Percentiles rank a stretch among this genome's conserved stretches.
Evolutionary conservation across 2,113 vertebrate genomes (phyloP).

Genomic region (Embiotoca jacksoni): DNA sequence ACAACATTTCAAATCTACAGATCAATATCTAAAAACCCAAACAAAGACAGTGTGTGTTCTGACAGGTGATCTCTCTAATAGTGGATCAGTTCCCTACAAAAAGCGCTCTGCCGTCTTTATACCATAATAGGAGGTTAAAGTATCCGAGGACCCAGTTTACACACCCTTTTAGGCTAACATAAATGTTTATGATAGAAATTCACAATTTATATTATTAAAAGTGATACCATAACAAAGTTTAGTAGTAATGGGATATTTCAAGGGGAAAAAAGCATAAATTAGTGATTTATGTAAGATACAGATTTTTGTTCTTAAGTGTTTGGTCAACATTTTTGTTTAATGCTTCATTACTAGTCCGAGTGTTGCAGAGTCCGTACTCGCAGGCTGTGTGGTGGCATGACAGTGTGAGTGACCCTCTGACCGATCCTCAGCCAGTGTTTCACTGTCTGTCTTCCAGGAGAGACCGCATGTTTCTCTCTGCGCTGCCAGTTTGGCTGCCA

Average conservation of each 20-base stretch:
- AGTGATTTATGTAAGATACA: background rate
- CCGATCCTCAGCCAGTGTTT: slow-evolving; percentile 56
- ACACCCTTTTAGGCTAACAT: slow-evolving; percentile 39
- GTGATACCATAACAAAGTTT: slow-evolving; percentile 41
- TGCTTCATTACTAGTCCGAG: background rate
- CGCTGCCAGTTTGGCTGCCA: slow-evolving; percentile 81
- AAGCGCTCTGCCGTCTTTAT: slow-evolving; percentile 41
- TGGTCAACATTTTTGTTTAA: slow-evolving; percentile 4
- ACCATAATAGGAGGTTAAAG: slow-evolving; percentile 47
- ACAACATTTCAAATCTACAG: slow-evolving; percentile 15
- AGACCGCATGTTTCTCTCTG: slow-evolving; percentile 65
- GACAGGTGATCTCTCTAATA: slow-evolving; percentile 25
- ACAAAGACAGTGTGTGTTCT: slow-evolving; percentile 7
- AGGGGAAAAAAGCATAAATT: slow-evolving; percentile 19
- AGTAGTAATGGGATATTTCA: slow-evolving; percentile 1
- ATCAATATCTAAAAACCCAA: background rate
- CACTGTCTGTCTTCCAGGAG: slow-evolving; percentile 69
- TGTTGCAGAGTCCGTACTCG: background rate
- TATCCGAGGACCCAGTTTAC: slow-evolving; percentile 14
- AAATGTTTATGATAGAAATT: slow-evolving; percentile 52
- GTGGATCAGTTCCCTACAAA: slow-evolving; percentile 20
- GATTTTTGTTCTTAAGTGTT: slow-evolving; percentile 8
- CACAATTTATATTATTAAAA: slow-evolving; percentile 51
- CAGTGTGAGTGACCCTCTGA: slow-evolving; percentile 31
- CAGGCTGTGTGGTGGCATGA: slow-evolving; percentile 27